Percentiles rank a stretch among this genome's conserved stretches.
phyloP scores from a whole-genome alignment of 64 coral and sea anemone species.

The Montipora sp. region DNA sequence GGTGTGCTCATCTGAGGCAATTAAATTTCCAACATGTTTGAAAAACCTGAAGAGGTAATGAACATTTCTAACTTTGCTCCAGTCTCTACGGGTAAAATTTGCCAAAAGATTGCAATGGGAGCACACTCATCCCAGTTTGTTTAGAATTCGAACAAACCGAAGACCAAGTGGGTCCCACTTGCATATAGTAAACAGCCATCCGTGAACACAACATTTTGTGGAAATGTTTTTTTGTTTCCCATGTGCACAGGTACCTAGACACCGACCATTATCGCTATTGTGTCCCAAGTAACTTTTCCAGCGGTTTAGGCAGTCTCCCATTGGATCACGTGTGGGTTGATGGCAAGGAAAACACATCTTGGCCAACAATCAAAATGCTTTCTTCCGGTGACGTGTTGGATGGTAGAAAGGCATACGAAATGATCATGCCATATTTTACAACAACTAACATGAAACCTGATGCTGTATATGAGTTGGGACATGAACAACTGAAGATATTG shows the following conservation, averaged over 20 bases:
- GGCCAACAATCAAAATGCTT: slow-evolving; percentile 55
- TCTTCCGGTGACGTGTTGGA: slow-evolving; percentile 72
- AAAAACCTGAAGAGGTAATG: too few relatives aligned
- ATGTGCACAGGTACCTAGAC: slow-evolving; percentile 64
- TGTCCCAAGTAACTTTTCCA: slow-evolving; percentile 91
- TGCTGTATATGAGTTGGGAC: slow-evolving; percentile 43
- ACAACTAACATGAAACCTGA: slow-evolving; percentile 57
- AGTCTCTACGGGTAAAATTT: too few relatives aligned
- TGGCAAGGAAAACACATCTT: slow-evolving; percentile 52
- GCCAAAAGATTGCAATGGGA: too few relatives aligned
- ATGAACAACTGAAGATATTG: slow-evolving; percentile 30
- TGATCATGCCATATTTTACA: slow-evolving; percentile 78
- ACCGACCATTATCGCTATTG: slow-evolving; percentile 77
- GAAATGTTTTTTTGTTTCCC: background rate
- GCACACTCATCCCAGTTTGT: background rate
- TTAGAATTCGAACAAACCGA: too few relatives aligned
- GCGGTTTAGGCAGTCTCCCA: slow-evolving; percentile 80
- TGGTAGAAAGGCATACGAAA: slow-evolving; percentile 67
- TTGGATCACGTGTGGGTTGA: slow-evolving; percentile 82
- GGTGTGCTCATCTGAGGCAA: too few relatives aligned
- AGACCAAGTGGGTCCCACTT: too few relatives aligned
- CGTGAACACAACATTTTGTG: too few relatives aligned
- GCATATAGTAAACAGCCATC: too few relatives aligned
- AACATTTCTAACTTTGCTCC: too few relatives aligned
- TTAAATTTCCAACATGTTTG: too few relatives aligned